phyloP scores from a whole-genome alignment of 2,797 vertebrate genomes.

The Todus mexicanus region DNA sequence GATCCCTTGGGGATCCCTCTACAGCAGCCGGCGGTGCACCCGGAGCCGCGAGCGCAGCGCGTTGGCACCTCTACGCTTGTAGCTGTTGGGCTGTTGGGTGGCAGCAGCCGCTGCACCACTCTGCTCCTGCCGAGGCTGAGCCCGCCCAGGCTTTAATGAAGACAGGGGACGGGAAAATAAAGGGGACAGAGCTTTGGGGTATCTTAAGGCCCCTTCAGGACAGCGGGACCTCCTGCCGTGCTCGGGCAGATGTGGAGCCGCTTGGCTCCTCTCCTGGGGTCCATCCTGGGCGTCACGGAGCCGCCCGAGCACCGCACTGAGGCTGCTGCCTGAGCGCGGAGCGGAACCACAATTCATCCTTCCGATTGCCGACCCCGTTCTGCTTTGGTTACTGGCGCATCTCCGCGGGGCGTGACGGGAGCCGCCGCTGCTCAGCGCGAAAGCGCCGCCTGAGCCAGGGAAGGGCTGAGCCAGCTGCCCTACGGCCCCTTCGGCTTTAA shows the following conservation, averaged over 20 bases:
- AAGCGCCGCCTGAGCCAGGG: fast-evolving
- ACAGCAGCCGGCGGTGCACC: fast-evolving
- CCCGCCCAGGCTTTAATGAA: background rate
- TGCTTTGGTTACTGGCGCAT: background rate
- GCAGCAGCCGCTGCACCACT: fast-evolving
- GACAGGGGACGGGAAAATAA: background rate
- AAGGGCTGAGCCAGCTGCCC: background rate
- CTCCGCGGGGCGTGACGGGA: background rate
- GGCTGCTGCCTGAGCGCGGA: background rate
- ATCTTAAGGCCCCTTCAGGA: background rate
- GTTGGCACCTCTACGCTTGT: background rate
- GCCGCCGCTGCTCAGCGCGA: background rate
- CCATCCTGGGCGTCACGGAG: too few species aligned
- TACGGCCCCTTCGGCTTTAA: background rate
- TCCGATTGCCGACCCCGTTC: background rate
- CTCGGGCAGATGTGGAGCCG: too few species aligned
- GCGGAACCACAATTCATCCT: background rate
- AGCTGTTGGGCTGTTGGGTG: fast-evolving
- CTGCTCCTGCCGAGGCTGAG: background rate
- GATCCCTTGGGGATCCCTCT: background rate
- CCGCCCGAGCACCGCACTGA: fast-evolving
- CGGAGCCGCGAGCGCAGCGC: background rate
- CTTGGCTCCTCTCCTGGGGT: background rate
- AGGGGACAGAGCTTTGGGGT: background rate
- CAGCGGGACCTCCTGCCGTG: too few species aligned